A percentile compares a stretch with the other conserved stretches of the same genome.
These are phyloP conservation scores for Heliconius sara DNA, from an alignment of 2,888 invertebrate species.

Conservation along the genomic window DNA sequence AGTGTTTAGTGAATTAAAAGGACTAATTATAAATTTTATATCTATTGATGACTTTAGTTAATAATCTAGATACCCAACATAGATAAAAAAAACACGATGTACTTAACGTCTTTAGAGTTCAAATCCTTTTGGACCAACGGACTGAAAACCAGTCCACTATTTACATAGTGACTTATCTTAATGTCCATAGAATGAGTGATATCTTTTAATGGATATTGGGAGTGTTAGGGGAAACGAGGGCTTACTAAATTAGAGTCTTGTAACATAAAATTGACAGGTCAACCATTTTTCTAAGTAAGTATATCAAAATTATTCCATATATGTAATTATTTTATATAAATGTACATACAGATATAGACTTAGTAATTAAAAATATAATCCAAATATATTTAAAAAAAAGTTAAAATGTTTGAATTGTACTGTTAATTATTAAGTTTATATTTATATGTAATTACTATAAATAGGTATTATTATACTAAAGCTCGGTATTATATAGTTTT, in stretches of 20 bases:
- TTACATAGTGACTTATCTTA: slow-evolving; percentile 43
- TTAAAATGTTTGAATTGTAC: background rate
- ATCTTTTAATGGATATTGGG: slow-evolving; percentile 41
- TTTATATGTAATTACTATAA: background rate
- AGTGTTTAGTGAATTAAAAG: background rate
- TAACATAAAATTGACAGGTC: slow-evolving; percentile 3
- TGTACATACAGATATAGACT: background rate
- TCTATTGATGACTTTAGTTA: background rate
- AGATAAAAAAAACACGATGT: slow-evolving; percentile 26
- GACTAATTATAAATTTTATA: background rate
- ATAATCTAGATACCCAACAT: background rate
- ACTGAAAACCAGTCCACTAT: slow-evolving; percentile 43
- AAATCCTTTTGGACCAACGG: slow-evolving; percentile 33
- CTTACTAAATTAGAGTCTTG: slow-evolving; percentile 9
- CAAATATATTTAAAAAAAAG: background rate
- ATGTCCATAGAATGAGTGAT: slow-evolving; percentile 41
- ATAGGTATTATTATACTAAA: background rate
- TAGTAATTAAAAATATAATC: background rate
- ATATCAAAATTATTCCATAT: no score
- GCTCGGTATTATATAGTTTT: background rate
- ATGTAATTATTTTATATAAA: no score
- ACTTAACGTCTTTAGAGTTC: slow-evolving; percentile 39
- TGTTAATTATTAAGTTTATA: background rate
- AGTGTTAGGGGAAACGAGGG: slow-evolving; percentile 30
- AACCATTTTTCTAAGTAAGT: background rate